These are phyloP conservation scores for Brachylomia viminalis DNA, from an alignment of 2,888 invertebrate genomes.

Conservation along the genomic window DNA sequence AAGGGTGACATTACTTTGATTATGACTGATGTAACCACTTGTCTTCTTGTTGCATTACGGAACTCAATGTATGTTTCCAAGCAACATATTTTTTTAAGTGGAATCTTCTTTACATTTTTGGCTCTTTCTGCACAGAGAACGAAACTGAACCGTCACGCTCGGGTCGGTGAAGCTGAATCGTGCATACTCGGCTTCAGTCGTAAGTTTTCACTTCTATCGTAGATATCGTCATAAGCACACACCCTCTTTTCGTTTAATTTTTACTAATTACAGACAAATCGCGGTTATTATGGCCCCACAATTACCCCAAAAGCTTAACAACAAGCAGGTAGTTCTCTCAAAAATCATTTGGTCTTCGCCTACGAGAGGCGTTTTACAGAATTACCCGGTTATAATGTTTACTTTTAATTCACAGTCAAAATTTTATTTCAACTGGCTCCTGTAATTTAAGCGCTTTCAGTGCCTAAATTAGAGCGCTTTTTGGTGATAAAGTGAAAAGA, in stretches of 20 bases:
- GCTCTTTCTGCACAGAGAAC: background rate
- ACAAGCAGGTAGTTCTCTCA: slow-evolving; percentile 87
- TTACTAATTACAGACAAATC: slow-evolving; percentile 15
- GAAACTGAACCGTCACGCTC: background rate
- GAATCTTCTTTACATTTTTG: background rate
- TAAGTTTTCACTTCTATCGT: background rate
- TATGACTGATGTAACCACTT: background rate
- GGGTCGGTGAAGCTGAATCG: background rate
- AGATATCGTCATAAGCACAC: background rate
- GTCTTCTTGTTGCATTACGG: background rate
- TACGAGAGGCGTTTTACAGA: slow-evolving; percentile 81
- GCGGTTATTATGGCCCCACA: slow-evolving; percentile 70
- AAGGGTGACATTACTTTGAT: background rate
- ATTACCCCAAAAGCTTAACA: slow-evolving; percentile 82
- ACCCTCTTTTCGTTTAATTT: background rate
- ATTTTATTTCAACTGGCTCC: slow-evolving; percentile 82
- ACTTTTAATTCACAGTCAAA: slow-evolving; percentile 88
- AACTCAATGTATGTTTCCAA: background rate
- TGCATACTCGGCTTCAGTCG: background rate
- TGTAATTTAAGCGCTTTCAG: slow-evolving; percentile 66
- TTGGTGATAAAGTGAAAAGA: background rate
- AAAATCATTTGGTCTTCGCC: slow-evolving; percentile 88
- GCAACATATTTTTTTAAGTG: background rate
- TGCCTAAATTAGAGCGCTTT: slow-evolving; percentile 69
- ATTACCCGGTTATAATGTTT: slow-evolving; percentile 86